Base-by-base conservation (phyloP, 2,797 vertebrate species). In the Threskiornis aethiopicus region DNA sequence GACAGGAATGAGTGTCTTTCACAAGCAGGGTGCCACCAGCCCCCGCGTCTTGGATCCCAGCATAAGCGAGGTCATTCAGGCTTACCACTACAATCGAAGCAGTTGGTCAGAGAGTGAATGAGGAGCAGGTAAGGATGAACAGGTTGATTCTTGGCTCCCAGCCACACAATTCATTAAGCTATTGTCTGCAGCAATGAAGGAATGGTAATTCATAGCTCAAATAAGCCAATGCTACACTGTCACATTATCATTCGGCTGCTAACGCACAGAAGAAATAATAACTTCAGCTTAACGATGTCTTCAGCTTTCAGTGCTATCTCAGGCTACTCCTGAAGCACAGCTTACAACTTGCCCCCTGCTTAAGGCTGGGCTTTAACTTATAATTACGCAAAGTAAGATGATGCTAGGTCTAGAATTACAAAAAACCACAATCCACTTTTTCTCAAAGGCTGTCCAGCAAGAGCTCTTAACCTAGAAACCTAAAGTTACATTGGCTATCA, bases 341-440 rank as follows among this genome's bases (percentile, higher is more conserved):
- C 6, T 69, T 58, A 84, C 41, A 90, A 75, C 54, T 72, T 65
- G 22, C 19, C 4, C 54, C 67, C 58, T 62, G 55, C 71, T 80
- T 87, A 87, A 3, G 12, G 61, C 57, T 95, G 31, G 57, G 71
- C 79, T 61, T 81, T 33, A 92, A 83, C 69, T 39, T 78, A 13
- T 3, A 75, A 90, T 88, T 78, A 95, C 5, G 24, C 28, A 88
- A 93, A 95, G 65, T n/a, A 89, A 73, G 51, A 72, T 62, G 29
- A 89, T 88, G 22, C 31, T 84, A 52, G 25, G 28, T 72, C 87
- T 93, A 75, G 72, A 95, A 93, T 90, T 84, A 86, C 41, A 91
- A 89, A 76, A 67, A 46, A 5, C 46, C 46, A 47, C 57, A 84
- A 59, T 31, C 29, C n/a, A 37, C 2, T 0, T 88, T 86, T 91